Evolutionary conservation across 53 echinoderm and acorn worm species (phyloP).

Genomic region (Temnopleurus reevesii): DNA sequence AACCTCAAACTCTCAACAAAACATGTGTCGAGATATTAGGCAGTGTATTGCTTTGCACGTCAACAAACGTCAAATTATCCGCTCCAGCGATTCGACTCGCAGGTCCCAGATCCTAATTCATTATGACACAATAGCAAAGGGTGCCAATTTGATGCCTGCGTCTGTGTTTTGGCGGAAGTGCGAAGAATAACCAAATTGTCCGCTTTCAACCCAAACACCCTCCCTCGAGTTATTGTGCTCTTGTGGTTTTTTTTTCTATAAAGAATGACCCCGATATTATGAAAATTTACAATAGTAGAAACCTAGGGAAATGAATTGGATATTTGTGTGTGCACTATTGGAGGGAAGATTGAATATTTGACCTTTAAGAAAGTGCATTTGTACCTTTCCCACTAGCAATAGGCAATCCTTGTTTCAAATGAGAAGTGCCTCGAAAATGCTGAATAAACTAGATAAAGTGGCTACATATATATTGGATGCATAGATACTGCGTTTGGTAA

Average conservation of each 20-base stretch:
- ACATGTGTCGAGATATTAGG: neutral
- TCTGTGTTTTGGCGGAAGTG: conserved; percentile 41
- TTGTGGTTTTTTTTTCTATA: neutral
- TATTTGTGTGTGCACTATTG: neutral
- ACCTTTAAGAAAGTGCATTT: conserved; percentile 17
- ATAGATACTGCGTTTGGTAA: neutral
- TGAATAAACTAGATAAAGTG: neutral
- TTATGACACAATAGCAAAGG: neutral
- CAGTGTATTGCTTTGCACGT: too few species aligned
- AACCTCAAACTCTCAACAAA: neutral
- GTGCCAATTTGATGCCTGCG: neutral
- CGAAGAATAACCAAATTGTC: neutral
- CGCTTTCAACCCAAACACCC: conserved; percentile 7
- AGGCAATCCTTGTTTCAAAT: neutral
- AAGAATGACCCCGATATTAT: conserved; percentile 36
- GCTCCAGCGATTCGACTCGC: neutral
- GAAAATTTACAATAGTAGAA: neutral
- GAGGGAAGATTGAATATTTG: conserved; percentile 3
- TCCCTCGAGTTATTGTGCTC: neutral
- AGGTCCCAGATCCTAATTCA: conserved; percentile 14
- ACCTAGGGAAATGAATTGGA: neutral
- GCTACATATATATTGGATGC: too few species aligned
- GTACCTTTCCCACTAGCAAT: neutral
- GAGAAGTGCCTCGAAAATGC: neutral
- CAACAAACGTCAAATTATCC: conserved; percentile 30